Evolutionary conservation across 2,888 invertebrate genomes (phyloP), one percentile per base, ranked within the genome.

Genomic region (Argyra leucocephala): DNA sequence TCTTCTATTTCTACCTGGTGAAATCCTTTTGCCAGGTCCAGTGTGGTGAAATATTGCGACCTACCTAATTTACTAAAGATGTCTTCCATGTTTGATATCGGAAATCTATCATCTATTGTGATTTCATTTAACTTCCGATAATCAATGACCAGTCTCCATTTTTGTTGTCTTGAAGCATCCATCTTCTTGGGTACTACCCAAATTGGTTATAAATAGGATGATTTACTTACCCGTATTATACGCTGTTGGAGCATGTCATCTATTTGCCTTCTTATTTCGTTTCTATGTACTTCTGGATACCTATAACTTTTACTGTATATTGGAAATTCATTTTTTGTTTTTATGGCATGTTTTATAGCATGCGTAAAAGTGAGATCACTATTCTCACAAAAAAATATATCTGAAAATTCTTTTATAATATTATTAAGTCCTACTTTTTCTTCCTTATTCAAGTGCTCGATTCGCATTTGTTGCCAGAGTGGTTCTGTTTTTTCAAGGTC

Each of bases 181-280:
- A 26, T 26, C 18, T 66, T 66, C 37, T 67, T 66, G 0, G 65
- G 64, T 2, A 68, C 68, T 9, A 68, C 61, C 66, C 68, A 68
- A 5, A 66, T 31, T 2, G 66, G 66, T 24, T 61, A 24, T 3
- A 62, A 64, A 48, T 64, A 67, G n/a, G 67, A 65, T 24, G 65
- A 67, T 57, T 23, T 36, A 21, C 67, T 65, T n/a, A 4, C 36
- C 1, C 12, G 59, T 15, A 67, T 63, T 9, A 67, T 67, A 2
- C 61, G 58, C 22, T 66, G 65, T 21, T 70, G 24, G 36, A 74
- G 62, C 72, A 75, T 72, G 66, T 73, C 70, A 60, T 69, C 61
- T 6, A 74, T 71, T 72, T 75, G 74, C 12, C 21, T 59, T 21
- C 62, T 26, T 5, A 69, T 65, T 61, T 69, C 67, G 1, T 24